A percentile compares a stretch with the other conserved stretches of the same genome.
Evolutionary conservation across 2,888 invertebrate genomes (phyloP).

Genomic region (Drosophila macrothrix): DNA sequence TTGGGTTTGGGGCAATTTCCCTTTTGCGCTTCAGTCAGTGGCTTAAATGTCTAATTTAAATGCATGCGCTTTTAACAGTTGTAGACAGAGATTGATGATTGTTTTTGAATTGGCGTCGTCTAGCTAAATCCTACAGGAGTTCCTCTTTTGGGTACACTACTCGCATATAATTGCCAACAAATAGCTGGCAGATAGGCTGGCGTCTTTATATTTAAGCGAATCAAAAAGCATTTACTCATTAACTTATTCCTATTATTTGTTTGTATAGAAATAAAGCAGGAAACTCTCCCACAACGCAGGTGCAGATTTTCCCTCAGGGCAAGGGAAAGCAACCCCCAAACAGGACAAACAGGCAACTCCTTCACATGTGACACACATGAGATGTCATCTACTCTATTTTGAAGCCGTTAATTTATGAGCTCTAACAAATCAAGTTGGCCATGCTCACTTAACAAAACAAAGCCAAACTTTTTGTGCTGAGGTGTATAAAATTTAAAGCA

Average conservation of each 20-base stretch:
- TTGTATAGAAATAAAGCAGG: conserved; percentile 5
- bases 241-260: conserved; percentile 16
- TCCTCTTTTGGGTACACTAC: conserved; percentile 2
- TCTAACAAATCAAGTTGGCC: conserved; percentile 82
- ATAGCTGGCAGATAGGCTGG: conserved; percentile 17
- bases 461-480: conserved; percentile 52
- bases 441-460: conserved; percentile 81
- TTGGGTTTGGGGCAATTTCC: conserved; percentile 29
- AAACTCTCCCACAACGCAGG: conserved; percentile 47
- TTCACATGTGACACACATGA: conserved; percentile 60
- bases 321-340: conserved; percentile 29
- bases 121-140: background rate
- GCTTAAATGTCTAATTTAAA: conserved; percentile 84
- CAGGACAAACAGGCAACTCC: conserved; percentile 45
- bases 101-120: conserved; percentile 62
- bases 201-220: background rate
- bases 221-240: conserved; percentile 50
- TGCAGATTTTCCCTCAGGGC: conserved; percentile 68
- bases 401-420: conserved; percentile 77
- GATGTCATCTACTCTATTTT: conserved; percentile 68
- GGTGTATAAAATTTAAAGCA: conserved; percentile 79
- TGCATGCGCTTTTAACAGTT: conserved; percentile 82
- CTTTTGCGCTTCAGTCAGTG: conserved; percentile 33
- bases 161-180: conserved; percentile 69
- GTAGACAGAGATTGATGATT: conserved; percentile 83